These are phyloP conservation scores for Calephelis perditalis DNA, from an alignment of 2,888 invertebrate genomes.

Conservation along the genomic window DNA sequence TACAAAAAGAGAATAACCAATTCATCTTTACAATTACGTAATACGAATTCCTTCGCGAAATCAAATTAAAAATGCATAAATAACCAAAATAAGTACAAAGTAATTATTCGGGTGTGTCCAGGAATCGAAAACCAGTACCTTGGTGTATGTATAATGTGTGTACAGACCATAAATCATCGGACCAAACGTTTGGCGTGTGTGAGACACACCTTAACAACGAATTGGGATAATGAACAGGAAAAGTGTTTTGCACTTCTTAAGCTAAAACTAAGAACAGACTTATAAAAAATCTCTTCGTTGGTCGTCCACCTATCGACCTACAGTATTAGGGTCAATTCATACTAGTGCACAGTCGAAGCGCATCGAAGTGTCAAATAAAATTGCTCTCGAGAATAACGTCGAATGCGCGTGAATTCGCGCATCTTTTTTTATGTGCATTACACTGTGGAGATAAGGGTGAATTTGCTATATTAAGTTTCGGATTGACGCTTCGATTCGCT, in stretches of 20 bases:
- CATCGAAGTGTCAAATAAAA: no score
- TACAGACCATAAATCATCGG: conserved; percentile 48
- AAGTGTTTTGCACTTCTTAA: conserved; percentile 31
- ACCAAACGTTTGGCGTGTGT: conserved; percentile 30
- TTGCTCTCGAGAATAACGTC: no score
- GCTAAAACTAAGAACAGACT: neutral
- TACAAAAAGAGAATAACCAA: neutral
- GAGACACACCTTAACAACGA: conserved; percentile 61
- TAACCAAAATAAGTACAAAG: conserved; percentile 23
- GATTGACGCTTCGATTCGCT: no score
- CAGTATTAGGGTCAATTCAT: no score
- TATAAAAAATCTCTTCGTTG: no score
- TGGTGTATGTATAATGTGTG: conserved; percentile 20
- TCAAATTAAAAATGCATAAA: conserved; percentile 27
- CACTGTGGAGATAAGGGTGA: no score
- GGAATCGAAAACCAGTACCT: conserved; percentile 30
- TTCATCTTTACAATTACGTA: conserved; percentile 11
- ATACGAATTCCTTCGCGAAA: conserved; percentile 19
- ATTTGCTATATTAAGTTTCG: no score
- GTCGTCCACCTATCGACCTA: no score
- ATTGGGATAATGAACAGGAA: conserved; percentile 43
- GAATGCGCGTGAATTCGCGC: no score
- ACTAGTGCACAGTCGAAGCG: no score
- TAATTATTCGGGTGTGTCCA: conserved; percentile 27
- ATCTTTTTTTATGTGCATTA: no score